Evolutionary conservation across 2,797 vertebrate genomes (phyloP).

Genomic region (Ceryle rudis): DNA sequence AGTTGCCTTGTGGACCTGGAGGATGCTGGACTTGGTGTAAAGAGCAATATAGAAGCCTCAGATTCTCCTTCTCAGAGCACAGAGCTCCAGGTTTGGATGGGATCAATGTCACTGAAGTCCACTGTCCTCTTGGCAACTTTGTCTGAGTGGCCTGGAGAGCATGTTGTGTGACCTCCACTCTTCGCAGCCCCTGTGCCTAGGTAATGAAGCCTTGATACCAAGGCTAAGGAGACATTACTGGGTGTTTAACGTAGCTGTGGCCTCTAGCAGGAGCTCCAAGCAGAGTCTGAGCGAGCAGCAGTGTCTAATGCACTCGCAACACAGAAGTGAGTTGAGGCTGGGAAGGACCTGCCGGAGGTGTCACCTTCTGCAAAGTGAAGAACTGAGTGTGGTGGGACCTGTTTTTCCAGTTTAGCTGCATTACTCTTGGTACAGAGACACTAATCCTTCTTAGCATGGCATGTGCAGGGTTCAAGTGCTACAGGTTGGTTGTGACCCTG

Average conservation of each 20-base stretch:
- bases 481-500: background rate
- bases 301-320: background rate
- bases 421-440: no score
- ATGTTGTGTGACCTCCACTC: background rate
- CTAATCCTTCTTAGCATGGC: background rate
- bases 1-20: background rate
- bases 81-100: background rate
- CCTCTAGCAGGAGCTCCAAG: background rate
- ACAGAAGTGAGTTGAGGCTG: background rate
- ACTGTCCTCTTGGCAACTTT: background rate
- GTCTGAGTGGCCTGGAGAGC: no score
- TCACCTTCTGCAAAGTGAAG: background rate
- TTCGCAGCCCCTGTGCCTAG: background rate
- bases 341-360: background rate
- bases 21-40: background rate
- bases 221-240: background rate
- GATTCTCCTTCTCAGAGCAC: background rate
- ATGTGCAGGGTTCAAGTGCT: background rate
- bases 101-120: background rate
- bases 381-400: fast-evolving
- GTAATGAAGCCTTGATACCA: background rate
- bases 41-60: fast-evolving
- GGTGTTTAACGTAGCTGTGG: background rate
- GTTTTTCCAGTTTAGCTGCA: background rate
- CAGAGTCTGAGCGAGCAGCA: fast-evolving